Evolutionary conservation across 1,140 invertebrate species (phyloP).

Genomic region (Brachionus paranguensis): DNA sequence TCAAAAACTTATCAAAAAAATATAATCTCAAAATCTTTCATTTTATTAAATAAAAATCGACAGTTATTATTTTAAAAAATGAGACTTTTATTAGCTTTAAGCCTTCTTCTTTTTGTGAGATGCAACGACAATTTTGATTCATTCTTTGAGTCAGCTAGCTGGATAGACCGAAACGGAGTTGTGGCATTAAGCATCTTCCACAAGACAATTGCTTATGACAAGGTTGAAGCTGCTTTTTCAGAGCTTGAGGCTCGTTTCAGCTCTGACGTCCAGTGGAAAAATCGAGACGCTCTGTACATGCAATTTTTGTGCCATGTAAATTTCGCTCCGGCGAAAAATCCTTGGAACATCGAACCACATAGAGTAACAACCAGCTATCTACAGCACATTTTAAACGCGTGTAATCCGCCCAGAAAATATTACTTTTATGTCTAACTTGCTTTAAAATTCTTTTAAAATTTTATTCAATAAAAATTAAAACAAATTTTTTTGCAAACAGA

Average conservation of each 20-base stretch:
- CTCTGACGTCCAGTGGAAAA: not conserved
- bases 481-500: no score
- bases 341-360: constrained; percentile 24
- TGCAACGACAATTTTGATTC: not conserved
- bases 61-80: not conserved
- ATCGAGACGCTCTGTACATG: constrained; percentile 4
- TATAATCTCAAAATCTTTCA: not conserved
- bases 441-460: not conserved
- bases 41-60: not conserved
- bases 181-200: not conserved
- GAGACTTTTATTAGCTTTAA: not conserved
- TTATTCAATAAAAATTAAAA: no score
- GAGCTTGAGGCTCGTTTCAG: not conserved
- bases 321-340: not conserved
- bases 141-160: not conserved
- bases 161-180: not conserved
- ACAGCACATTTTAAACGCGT: not conserved
- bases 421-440: not conserved
- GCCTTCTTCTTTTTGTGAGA: not conserved
- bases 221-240: not conserved
- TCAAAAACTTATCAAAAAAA: not conserved
- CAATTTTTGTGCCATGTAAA: constrained; percentile 13
- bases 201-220: not conserved
- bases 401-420: constrained; percentile 16
- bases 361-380: constrained; percentile 8